These are phyloP conservation scores for Machaerirhynchus nigripectus DNA, from an alignment of 2,113 vertebrate species.

Conservation along the genomic window DNA sequence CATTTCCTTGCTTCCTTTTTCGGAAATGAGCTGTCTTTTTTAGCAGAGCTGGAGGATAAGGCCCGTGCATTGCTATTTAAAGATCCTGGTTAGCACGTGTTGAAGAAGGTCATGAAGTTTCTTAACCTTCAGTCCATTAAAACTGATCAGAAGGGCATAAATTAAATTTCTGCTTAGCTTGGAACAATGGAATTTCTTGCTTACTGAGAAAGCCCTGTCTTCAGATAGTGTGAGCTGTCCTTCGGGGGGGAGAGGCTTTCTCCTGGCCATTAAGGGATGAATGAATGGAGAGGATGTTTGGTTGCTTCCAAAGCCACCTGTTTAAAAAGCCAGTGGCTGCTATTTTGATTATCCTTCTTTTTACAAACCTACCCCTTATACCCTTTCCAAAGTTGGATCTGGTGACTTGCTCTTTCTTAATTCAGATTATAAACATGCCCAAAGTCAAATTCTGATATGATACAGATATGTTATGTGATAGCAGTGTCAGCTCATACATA, in stretches of 20 bases:
- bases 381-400: neutral
- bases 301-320: neutral
- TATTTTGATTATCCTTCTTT: neutral
- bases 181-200: neutral
- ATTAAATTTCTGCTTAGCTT: neutral
- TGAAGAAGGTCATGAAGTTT: neutral
- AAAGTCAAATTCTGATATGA: neutral
- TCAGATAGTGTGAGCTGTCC: neutral
- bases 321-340: neutral
- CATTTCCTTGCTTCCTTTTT: slow-evolving; percentile 34
- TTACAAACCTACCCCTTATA: neutral
- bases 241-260: neutral
- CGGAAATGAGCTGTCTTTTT: neutral
- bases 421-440: neutral
- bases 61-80: neutral
- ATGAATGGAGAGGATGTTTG: neutral
- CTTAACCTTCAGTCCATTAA: neutral
- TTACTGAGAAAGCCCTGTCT: neutral
- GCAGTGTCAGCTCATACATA: neutral
- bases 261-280: neutral
- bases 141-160: neutral
- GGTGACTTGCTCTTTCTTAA: neutral
- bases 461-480: neutral
- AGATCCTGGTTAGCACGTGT: neutral
- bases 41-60: neutral